Base-by-base conservation (phyloP, 2,113 vertebrate genomes). In the Sturnira hondurensis region DNA sequence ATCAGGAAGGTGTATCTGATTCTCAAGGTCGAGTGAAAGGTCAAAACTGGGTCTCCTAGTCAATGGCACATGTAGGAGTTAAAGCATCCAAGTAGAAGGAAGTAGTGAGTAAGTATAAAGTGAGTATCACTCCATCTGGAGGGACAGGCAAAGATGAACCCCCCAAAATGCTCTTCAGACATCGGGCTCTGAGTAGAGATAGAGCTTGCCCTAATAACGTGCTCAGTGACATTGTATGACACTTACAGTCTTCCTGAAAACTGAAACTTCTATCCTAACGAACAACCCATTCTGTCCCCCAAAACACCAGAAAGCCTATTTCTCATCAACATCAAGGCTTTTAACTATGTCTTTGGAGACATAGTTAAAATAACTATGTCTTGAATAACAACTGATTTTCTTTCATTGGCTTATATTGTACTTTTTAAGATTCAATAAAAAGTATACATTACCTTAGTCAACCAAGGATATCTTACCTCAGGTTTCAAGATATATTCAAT, bases 391-490 rank as follows among this genome's bases (percentile, higher is more conserved):
- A 97, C 92, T 56, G 84, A 96, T 95, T 96, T 84, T 89, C 94
- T 97, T 84, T 93, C 97, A 67, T 86, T 81, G 80, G 65, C 41
- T 96, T 94, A 93, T 89, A 93, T 95, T 94, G 92, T 86, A 93
- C 92, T 97, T 97, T 93, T 88, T 90, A 95, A 95, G 97, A 95
- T 96, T 97, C 71, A 89, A 19, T 95, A 82, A 97, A 92, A 95
- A 94, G 74, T 90, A 89, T 1, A 36, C 78, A 83, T 86, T 91
- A 80, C 82, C 26, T 74, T 65, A 93, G 92, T 96, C 89, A 86
- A 58, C 89, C 78, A 86, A 96, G 31, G 70, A 94, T 89, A 88
- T 84, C 97, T 71, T 65, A 89, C 78, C 74, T 96, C 93, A 36
- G 89, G 88, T 94, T 96, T 97, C 89, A 95, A 93, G 91, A 94